Base-by-base conservation (phyloP, 2,113 vertebrate genomes). In the Vidua chalybeata region DNA sequence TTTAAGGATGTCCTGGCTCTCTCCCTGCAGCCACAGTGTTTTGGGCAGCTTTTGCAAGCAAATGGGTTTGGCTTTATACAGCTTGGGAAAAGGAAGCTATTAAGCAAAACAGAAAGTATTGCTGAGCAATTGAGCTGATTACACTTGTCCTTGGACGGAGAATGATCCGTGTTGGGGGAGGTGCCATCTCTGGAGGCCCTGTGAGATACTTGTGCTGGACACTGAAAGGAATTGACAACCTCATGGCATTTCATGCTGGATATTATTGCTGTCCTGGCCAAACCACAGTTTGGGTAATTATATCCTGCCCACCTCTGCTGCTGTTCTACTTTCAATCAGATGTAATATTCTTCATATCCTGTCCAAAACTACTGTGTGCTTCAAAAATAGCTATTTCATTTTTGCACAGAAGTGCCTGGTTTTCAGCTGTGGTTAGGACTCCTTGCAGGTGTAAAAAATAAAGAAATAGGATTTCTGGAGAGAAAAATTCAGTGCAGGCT, bases 261-360 rank as follows among this genome's bases (percentile, higher is more conserved):
- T 94, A 87, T 90, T 95, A 67, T 87, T 78, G 69, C 88, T 93
- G 73, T 87, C 83, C 90, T 49, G 88, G 73, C 73, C 92, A 95
- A 93, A 78, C 61, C 82, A 74, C 69, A 84, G 45, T 95, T 94
- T 90, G 76, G 81, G 64, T 92, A 89, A 96, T 96, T 93, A 49
- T 28, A 84, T 84, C 88, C 88, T 95, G 61, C 80, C 66, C 90
- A 93, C 83, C 92, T 96, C 90, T 96, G 88, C 93, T 90, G 71
- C 76, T 77, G 79, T 77, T 94, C 19, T 17, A 46, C 83, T 89
- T 93, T 90, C 96, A 84, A 81, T 96, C 90, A 92, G 88, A 68
- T 72, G 37, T 21, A 95, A 93, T 94, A 84, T 86, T 92, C 76
- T 84, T 96, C 93, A 84, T 72, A 94, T 68, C 64, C 85, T 86